A percentile compares a stretch with the other conserved stretches of the same genome.
These are phyloP conservation scores for Fopius arisanus DNA, from an alignment of 1,140 invertebrate species.

Conservation along the genomic window DNA sequence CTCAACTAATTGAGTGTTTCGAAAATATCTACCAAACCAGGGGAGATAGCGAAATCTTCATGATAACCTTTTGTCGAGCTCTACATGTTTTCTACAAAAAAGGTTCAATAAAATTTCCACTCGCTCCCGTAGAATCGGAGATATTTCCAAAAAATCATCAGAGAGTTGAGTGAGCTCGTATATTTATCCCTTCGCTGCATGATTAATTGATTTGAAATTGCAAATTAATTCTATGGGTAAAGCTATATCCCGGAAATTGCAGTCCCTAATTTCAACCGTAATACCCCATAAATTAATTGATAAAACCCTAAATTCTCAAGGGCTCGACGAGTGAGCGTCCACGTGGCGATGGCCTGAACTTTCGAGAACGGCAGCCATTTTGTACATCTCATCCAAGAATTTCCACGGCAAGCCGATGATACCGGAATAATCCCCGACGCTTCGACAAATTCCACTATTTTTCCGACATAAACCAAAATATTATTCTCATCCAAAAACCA, in stretches of 20 bases:
- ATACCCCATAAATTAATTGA: background rate
- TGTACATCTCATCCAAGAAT: constrained; percentile 47
- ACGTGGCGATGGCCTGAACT: constrained; percentile 59
- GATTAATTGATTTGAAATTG: too few species aligned
- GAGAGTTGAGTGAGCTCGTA: too few species aligned
- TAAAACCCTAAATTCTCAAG: constrained; percentile 6
- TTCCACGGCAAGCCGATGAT: constrained; percentile 16
- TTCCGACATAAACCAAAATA: background rate
- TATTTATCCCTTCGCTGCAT: too few species aligned
- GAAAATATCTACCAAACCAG: background rate
- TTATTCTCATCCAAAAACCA: background rate
- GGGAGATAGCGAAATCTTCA: too few species aligned
- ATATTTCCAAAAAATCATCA: too few species aligned
- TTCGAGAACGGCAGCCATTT: constrained; percentile 62
- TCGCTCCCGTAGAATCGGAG: too few species aligned
- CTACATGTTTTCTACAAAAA: too few species aligned
- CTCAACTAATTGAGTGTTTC: too few species aligned
- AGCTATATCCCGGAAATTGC: too few species aligned
- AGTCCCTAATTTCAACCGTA: background rate
- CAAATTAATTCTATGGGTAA: too few species aligned
- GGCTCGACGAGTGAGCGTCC: constrained; percentile 39
- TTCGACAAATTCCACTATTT: background rate
- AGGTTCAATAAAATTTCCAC: too few species aligned
- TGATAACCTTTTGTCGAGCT: too few species aligned
- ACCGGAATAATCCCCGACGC: background rate